Base-by-base conservation (phyloP, 2,113 vertebrate species). In the Ochotona princeps region DNA sequence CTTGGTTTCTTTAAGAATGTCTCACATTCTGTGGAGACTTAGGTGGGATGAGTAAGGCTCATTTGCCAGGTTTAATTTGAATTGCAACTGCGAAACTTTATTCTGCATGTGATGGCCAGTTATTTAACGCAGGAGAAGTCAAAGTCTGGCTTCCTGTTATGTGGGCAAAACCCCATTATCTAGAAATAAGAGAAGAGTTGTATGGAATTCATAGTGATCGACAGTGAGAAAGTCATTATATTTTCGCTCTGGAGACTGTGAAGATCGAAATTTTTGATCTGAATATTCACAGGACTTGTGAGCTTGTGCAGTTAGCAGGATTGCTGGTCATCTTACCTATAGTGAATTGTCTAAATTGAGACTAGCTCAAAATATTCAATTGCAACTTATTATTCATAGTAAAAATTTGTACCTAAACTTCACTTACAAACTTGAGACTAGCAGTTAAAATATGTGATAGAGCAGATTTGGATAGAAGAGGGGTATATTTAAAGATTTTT, bases 11-110 rank as follows among this genome's bases (percentile, higher is more conserved):
- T 18, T 8, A 18, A 78, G 11, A 69, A 67, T 57, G 28, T 38
- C 76, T 32, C 23, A 93, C 25, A 78, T 87, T 76, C 73, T 67
- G 0, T 30, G 0, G 63, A 78, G 38, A 65, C 14, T 78, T 78
- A 51, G 32, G 23, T 87, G n/a, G 21, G 81, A 67, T 44, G 72
- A 85, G 23, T 51, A 69, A 54, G 28, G 3, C 30, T 69, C 0
- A 21, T 84, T 82, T 73, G 26, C 49, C 13, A 83, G 11, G 76
- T 69, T 80, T 69, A 91, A 23, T 93, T 66, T 86, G 7, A 91
- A 30, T 95, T 76, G 8, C 83, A 69, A 87, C 20, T 84, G 14
- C 61, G 57, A 25, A 61, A 8, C 25, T 84, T 0, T 91, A 21
- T 76, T 73, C 38, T 89, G 2, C 79, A 73, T 51, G 69, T 2